These are phyloP conservation scores for Polypedilum vanderplanki DNA, from an alignment of 1,140 invertebrate species.

Conservation along the genomic window DNA sequence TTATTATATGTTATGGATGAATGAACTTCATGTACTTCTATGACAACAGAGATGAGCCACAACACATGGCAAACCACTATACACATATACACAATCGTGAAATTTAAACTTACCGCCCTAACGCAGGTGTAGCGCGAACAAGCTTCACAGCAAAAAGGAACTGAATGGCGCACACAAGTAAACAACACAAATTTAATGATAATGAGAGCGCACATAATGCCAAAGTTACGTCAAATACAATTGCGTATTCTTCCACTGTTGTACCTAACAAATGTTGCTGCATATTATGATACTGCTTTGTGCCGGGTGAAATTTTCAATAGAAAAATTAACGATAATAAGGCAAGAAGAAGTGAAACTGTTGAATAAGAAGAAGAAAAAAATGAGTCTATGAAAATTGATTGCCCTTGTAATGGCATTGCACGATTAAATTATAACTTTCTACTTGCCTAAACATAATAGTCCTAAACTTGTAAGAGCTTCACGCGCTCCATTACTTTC, in stretches of 20 bases:
- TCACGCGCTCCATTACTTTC: slow-evolving; percentile 46
- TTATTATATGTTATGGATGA: slow-evolving; percentile 3
- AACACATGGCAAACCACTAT: background rate
- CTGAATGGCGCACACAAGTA: slow-evolving; percentile 88
- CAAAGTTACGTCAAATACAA: slow-evolving; percentile 84
- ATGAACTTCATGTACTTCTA: background rate
- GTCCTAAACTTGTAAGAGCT: slow-evolving; percentile 74
- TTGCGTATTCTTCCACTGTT: slow-evolving; percentile 68
- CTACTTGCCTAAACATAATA: slow-evolving; percentile 60
- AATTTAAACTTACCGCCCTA: slow-evolving; percentile 38
- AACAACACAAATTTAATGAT: slow-evolving; percentile 80
- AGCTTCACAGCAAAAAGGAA: slow-evolving; percentile 89
- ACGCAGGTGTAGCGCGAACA: slow-evolving; percentile 63
- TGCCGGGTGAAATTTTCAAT: slow-evolving; percentile 68
- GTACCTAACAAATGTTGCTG: slow-evolving; percentile 50
- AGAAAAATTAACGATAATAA: slow-evolving; percentile 77
- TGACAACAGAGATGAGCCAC: slow-evolving; percentile 29
- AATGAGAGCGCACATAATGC: slow-evolving; percentile 80
- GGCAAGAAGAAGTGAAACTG: slow-evolving; percentile 70
- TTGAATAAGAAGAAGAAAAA: slow-evolving; percentile 27
- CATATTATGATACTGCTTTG: slow-evolving; percentile 49
- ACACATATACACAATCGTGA: background rate
- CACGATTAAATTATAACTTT: slow-evolving; percentile 26
- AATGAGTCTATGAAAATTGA: slow-evolving; percentile 21
- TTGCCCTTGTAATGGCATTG: background rate